These are phyloP conservation scores for Delichon dasypus DNA, from an alignment of 2,797 vertebrate species.

Conservation along the genomic window DNA sequence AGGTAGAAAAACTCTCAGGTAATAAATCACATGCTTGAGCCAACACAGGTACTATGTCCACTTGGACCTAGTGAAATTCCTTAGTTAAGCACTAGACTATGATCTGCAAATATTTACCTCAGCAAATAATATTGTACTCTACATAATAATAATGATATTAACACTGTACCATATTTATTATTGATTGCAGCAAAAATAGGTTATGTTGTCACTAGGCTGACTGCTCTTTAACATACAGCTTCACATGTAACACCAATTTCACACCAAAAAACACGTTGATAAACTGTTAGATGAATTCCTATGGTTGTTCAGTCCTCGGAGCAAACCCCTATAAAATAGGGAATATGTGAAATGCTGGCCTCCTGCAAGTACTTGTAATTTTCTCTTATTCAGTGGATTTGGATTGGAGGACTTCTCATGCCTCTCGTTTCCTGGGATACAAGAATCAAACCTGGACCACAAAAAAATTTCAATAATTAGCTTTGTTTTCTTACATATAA, in stretches of 20 bases:
- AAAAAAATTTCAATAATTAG: neutral
- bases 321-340: neutral
- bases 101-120: neutral
- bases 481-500: neutral
- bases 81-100: neutral
- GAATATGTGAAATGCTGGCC: neutral
- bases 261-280: neutral
- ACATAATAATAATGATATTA: neutral
- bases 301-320: fast-evolving
- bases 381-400: neutral
- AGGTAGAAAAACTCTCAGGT: neutral
- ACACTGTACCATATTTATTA: neutral
- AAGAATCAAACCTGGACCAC: neutral
- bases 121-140: neutral
- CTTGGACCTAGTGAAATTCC: neutral
- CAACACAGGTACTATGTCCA: neutral
- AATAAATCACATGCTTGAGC: neutral
- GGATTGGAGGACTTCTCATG: neutral
- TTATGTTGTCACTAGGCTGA: neutral
- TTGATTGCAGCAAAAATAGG: neutral
- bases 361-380: neutral
- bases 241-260: neutral
- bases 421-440: neutral
- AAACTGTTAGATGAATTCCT: neutral
- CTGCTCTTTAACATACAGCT: neutral